These are phyloP conservation scores for Dryobates pubescens DNA, from an alignment of 2,797 vertebrate species.

Conservation along the genomic window DNA sequence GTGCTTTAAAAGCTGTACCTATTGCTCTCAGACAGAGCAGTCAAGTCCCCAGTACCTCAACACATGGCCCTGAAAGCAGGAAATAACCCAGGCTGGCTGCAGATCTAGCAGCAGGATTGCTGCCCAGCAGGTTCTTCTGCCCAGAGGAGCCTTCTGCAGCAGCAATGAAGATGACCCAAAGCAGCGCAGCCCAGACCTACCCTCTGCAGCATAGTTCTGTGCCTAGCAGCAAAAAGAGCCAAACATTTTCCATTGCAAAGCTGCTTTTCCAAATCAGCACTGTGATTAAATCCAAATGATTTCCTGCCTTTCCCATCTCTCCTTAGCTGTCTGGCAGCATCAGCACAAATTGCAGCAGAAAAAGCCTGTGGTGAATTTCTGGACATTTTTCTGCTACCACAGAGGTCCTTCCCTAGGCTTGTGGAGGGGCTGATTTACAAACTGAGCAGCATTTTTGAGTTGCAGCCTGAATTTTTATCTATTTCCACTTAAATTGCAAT, in stretches of 20 bases:
- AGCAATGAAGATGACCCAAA: background rate
- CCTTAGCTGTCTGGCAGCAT: constrained; percentile 75
- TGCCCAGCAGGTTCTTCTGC: background rate
- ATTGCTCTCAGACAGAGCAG: background rate
- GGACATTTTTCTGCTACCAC: constrained; percentile 75
- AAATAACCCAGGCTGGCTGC: background rate
- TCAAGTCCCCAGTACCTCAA: background rate
- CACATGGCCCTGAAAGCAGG: background rate
- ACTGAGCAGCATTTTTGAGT: constrained; percentile 80
- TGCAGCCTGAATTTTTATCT: constrained; percentile 76
- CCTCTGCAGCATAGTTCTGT: constrained; percentile 19
- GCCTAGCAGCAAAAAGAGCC: constrained; percentile 52
- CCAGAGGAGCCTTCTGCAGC: background rate
- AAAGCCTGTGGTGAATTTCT: constrained; percentile 77
- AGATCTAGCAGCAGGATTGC: background rate
- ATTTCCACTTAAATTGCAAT: constrained; percentile 77
- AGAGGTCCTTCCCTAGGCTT: constrained; percentile 75
- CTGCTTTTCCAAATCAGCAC: constrained; percentile 74
- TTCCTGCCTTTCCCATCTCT: constrained; percentile 78
- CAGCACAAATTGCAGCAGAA: constrained; percentile 73
- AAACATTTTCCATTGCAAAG: constrained; percentile 77
- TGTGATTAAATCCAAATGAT: constrained; percentile 73
- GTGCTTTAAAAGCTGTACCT: background rate
- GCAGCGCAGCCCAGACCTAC: constrained; percentile 1
- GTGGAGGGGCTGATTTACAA: constrained; percentile 75